phyloP scores from a whole-genome alignment of 1,140 invertebrate species.

The Cotesia typhae region DNA sequence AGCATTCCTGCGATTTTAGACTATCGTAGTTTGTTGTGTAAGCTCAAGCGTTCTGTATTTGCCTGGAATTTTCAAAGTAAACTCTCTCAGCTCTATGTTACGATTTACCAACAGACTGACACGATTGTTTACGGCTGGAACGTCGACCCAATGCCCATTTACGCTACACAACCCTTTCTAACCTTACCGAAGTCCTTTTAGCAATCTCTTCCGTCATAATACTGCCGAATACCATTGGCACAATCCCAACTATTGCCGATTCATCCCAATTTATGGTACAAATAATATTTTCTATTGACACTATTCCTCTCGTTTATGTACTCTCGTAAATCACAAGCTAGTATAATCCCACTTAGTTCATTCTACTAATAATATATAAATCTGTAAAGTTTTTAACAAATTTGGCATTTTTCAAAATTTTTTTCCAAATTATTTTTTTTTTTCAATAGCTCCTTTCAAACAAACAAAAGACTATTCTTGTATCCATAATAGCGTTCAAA shows the following conservation, averaged over 20 bases:
- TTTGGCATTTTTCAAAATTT: no score
- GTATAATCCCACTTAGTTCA: no score
- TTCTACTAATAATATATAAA: no score
- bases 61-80: conserved; percentile 11
- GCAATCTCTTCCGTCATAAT: background rate
- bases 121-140: conserved; percentile 24
- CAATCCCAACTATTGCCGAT: conserved; percentile 20
- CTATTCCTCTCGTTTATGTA: background rate
- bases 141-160: background rate
- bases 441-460: no score
- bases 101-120: background rate
- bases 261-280: background rate
- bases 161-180: background rate
- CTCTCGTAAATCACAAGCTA: no score
- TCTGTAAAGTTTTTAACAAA: no score
- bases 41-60: background rate
- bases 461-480: no score
- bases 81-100: background rate
- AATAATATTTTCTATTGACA: background rate
- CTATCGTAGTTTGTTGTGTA: background rate
- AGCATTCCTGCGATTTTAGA: background rate
- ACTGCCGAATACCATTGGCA: background rate
- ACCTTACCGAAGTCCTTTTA: background rate
- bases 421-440: no score
- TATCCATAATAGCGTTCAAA: no score